These are phyloP conservation scores for Labia minor DNA, from an alignment of 2,888 invertebrate genomes.

Conservation along the genomic window DNA sequence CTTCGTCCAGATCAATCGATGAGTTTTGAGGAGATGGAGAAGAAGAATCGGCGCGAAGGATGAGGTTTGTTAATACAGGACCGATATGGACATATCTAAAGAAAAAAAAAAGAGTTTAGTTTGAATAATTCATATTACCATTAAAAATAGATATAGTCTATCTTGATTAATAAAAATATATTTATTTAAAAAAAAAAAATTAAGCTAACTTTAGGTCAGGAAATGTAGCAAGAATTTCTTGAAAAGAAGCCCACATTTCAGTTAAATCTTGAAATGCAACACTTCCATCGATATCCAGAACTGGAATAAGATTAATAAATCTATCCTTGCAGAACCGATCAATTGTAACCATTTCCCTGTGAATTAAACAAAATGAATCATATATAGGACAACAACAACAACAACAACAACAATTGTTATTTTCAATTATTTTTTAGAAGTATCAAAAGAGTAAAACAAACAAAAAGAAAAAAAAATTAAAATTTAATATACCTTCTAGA, in stretches of 20 bases:
- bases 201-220: constrained; percentile 38
- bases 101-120: too few species aligned
- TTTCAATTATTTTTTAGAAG: background rate
- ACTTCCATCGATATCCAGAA: constrained; percentile 43
- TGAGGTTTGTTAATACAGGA: constrained; percentile 43
- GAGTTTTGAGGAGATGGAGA: constrained; percentile 36
- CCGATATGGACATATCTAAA: constrained; percentile 45
- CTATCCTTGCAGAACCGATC: constrained; percentile 45
- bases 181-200: background rate
- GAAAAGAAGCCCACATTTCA: constrained; percentile 43
- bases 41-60: constrained; percentile 39
- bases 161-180: too few species aligned
- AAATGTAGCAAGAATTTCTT: constrained; percentile 44
- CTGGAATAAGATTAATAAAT: constrained; percentile 43
- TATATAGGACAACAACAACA: constrained; percentile 21
- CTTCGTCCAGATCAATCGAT: constrained; percentile 32
- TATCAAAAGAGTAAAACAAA: too few species aligned
- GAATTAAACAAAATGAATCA: constrained; percentile 18
- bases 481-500: constrained; percentile 34
- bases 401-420: constrained; percentile 18
- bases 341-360: constrained; percentile 43
- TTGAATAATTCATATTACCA: too few species aligned
- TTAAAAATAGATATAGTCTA: background rate
- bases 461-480: background rate
- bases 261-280: constrained; percentile 41